phyloP scores from a whole-genome alignment of 1,140 invertebrate species.

The Helicorthomorpha holstii region DNA sequence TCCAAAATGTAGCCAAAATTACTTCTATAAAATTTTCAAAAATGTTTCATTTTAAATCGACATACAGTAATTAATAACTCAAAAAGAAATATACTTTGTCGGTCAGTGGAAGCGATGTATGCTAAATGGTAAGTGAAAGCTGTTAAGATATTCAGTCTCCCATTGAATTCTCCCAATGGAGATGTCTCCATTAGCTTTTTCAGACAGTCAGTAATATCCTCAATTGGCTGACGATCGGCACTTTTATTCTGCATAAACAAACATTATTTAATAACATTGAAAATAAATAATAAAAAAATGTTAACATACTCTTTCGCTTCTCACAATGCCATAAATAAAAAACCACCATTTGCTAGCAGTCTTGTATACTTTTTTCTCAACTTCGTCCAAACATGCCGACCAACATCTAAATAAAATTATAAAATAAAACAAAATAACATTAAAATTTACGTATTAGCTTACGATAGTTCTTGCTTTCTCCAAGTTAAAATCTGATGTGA shows the following conservation, averaged over 20 bases:
- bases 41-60: no score
- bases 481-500: conserved; percentile 71
- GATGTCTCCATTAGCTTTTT: conserved; percentile 72
- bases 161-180: conserved; percentile 60
- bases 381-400: conserved; percentile 22
- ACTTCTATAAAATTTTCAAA: conserved; percentile 25
- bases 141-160: conserved; percentile 56
- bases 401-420: conserved; percentile 21
- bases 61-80: conserved; percentile 4
- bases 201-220: conserved; percentile 28
- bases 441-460: not conserved
- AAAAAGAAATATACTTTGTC: conserved; percentile 22
- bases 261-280: not conserved
- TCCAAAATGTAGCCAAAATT: conserved; percentile 56
- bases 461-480: conserved; percentile 71
- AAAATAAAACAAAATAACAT: no score
- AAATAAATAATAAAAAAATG: no score
- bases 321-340: conserved; percentile 63
- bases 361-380: conserved; percentile 34
- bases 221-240: conserved; percentile 8
- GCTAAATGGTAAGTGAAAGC: conserved; percentile 57
- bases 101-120: conserved; percentile 27
- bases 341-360: conserved; percentile 75
- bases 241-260: not conserved
- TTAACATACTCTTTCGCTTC: no score